A percentile compares a stretch with the other conserved stretches of the same genome.
phyloP scores from a whole-genome alignment of 1,140 invertebrate species.

The Mamestra configurata region DNA sequence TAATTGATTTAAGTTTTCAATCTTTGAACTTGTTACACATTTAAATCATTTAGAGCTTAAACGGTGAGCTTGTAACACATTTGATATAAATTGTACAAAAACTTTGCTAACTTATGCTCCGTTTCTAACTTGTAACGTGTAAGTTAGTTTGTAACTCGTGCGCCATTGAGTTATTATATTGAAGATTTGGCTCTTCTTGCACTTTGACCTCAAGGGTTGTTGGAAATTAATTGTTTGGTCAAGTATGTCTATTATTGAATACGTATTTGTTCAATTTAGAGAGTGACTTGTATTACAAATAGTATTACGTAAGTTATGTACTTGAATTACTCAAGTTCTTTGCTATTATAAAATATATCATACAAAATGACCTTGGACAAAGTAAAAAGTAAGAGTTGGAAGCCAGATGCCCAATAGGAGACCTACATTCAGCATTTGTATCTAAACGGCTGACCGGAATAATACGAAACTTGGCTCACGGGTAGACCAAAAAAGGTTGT shows the following conservation, averaged over 20 bases:
- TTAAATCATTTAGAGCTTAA: not conserved
- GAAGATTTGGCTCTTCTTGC: constrained; percentile 4
- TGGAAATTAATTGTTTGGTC: not conserved
- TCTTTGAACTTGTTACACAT: constrained; percentile 1
- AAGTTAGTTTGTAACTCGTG: constrained; percentile 29
- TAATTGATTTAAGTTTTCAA: not conserved
- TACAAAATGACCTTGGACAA: too few species aligned
- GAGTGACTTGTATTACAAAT: not conserved
- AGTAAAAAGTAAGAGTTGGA: too few species aligned
- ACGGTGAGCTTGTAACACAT: constrained; percentile 9
- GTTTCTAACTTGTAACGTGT: constrained; percentile 34
- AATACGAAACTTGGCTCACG: too few species aligned
- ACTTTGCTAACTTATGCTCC: constrained; percentile 15
- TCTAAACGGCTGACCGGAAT: too few species aligned
- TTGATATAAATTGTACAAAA: constrained; percentile 14
- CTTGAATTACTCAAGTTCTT: too few species aligned
- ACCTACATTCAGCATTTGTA: too few species aligned
- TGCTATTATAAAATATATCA: too few species aligned
- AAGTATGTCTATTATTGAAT: not conserved
- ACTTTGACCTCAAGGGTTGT: constrained; percentile 10
- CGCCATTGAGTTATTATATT: constrained; percentile 13
- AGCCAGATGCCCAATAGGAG: too few species aligned
- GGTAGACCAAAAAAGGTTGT: too few species aligned
- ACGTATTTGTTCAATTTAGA: not conserved
- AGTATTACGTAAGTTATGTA: too few species aligned